A percentile compares a stretch with the other conserved stretches of the same genome.
phyloP scores from a whole-genome alignment of 2,888 invertebrate species.

The Lasioglossum calceatum region DNA sequence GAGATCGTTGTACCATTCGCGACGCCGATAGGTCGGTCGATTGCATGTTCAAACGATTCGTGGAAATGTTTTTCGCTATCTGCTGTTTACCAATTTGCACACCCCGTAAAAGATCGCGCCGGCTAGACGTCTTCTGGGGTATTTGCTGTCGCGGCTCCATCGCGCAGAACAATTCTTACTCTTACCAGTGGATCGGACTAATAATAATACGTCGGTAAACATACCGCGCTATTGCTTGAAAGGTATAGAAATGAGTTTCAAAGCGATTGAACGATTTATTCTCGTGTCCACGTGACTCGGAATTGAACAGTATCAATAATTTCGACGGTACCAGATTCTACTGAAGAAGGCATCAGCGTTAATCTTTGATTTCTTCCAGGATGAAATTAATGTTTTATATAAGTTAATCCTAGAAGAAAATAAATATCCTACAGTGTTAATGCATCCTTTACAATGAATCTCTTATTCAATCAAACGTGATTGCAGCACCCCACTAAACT shows the following conservation, averaged over 20 bases:
- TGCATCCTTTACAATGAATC: not conserved
- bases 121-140: not conserved
- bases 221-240: no score
- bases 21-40: not conserved
- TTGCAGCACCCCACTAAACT: not conserved
- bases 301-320: not conserved
- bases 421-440: not conserved
- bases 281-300: not conserved
- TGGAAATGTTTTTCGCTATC: slow-evolving; percentile 11
- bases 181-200: not conserved
- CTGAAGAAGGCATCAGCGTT: not conserved
- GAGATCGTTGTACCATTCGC: not conserved
- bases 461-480: not conserved
- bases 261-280: no score
- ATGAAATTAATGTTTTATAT: no score
- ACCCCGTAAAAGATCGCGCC: not conserved
- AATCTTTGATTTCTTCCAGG: not conserved
- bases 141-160: not conserved
- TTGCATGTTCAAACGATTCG: not conserved
- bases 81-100: not conserved
- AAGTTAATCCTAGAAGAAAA: no score
- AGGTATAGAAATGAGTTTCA: no score
- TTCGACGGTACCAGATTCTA: not conserved
- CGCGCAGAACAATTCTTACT: not conserved
- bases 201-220: no score